phyloP scores from a whole-genome alignment of 2,113 vertebrate species.

The Xiphias gladius region DNA sequence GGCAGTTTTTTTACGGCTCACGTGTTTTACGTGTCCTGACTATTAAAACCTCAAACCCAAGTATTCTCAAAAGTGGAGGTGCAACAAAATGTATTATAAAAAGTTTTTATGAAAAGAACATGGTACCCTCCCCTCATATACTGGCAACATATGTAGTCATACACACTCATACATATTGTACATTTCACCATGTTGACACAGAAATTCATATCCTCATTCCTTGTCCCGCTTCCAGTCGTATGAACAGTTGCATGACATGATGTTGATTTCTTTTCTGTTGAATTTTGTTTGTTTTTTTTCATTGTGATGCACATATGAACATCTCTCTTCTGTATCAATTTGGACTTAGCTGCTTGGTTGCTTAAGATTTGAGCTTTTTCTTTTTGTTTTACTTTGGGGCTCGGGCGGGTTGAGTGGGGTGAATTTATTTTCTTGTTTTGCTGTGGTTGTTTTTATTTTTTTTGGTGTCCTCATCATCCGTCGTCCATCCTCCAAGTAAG shows the following conservation, averaged over 20 bases:
- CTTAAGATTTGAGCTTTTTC: slow-evolving; percentile 66
- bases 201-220: slow-evolving; percentile 94
- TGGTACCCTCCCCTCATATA: slow-evolving; percentile 77
- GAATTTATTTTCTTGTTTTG: slow-evolving; percentile 49
- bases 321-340: slow-evolving; percentile 83
- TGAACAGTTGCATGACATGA: slow-evolving; percentile 87
- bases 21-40: neutral
- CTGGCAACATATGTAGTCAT: slow-evolving; percentile 76
- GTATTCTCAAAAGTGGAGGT: slow-evolving; percentile 69
- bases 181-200: slow-evolving; percentile 92
- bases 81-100: slow-evolving; percentile 29
- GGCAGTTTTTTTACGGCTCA: slow-evolving; percentile 31
- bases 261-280: slow-evolving; percentile 76
- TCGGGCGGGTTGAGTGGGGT: slow-evolving; percentile 35
- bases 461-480: slow-evolving; percentile 85
- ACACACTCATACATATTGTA: slow-evolving; percentile 79
- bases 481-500: slow-evolving; percentile 86
- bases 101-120: slow-evolving; percentile 40
- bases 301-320: slow-evolving; percentile 76
- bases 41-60: slow-evolving; percentile 68
- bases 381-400: slow-evolving; percentile 53
- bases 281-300: slow-evolving; percentile 66
- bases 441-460: slow-evolving; percentile 50
- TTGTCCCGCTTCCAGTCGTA: slow-evolving; percentile 84
- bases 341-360: slow-evolving; percentile 76